These are phyloP conservation scores for Acomys russatus DNA, from an alignment of 2,797 vertebrate species.

Conservation along the genomic window DNA sequence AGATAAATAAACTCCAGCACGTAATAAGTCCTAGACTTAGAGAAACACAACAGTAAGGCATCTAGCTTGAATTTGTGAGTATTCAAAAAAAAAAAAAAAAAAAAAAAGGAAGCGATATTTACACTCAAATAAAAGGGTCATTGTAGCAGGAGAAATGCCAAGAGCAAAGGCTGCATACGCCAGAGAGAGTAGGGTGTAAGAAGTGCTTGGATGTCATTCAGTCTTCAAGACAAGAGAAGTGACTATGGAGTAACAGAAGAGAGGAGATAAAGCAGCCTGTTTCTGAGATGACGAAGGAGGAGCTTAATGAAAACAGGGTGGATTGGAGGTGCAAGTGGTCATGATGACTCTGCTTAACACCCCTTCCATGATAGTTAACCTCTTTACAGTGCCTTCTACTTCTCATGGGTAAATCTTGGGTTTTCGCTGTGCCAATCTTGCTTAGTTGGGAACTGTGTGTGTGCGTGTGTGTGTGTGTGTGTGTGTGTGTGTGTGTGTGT, in stretches of 20 bases:
- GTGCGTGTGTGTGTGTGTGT: too few species aligned
- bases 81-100: not conserved
- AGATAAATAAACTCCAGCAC: not conserved
- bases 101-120: not conserved
- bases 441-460: not conserved
- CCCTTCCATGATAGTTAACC: not conserved
- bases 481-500: not conserved
- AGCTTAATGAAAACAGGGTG: not conserved
- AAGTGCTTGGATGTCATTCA: not conserved
- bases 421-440: not conserved
- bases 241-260: not conserved
- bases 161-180: not conserved
- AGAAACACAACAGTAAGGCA: not conserved
- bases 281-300: not conserved
- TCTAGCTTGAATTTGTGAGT: constrained; percentile 1
- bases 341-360: not conserved
- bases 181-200: not conserved
- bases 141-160: not conserved
- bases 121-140: not conserved
- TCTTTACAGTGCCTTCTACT: constrained; percentile 19
- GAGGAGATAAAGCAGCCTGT: not conserved
- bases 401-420: not conserved
- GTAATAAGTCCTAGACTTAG: not conserved
- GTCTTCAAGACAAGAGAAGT: not conserved
- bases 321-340: not conserved